These are phyloP conservation scores for Coreius guichenoti DNA, from an alignment of 2,797 vertebrate species.

Conservation along the genomic window DNA sequence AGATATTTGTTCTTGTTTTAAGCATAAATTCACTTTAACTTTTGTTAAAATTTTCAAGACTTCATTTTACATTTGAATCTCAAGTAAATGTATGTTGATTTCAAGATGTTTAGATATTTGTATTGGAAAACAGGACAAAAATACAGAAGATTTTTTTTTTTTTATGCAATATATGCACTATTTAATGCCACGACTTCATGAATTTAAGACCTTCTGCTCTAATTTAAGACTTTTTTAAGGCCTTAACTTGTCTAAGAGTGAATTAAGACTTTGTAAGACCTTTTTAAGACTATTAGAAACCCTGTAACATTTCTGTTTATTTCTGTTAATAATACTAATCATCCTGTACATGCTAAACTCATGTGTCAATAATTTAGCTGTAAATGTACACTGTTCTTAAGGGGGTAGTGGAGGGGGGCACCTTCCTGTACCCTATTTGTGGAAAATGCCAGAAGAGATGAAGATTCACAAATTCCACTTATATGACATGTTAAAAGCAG, in stretches of 20 bases:
- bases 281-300: background rate
- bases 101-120: background rate
- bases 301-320: background rate
- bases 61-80: background rate
- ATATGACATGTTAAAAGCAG: constrained; percentile 53
- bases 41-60: background rate
- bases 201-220: background rate
- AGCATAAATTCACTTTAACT: background rate
- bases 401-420: background rate
- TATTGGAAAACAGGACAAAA: background rate
- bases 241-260: background rate
- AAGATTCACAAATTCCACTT: constrained; percentile 37
- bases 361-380: background rate
- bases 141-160: background rate
- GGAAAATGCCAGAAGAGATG: background rate
- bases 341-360: background rate
- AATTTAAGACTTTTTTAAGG: background rate
- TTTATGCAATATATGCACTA: background rate
- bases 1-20: too few relatives aligned
- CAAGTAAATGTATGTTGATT: background rate
- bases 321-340: background rate
- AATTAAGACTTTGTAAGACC: background rate
- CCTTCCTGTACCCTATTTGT: too few relatives aligned
- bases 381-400: background rate
- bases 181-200: background rate